A percentile compares a stretch with the other conserved stretches of the same genome.
phyloP scores from a whole-genome alignment of 2,797 vertebrate species.

The Eutrigla gurnardus region DNA sequence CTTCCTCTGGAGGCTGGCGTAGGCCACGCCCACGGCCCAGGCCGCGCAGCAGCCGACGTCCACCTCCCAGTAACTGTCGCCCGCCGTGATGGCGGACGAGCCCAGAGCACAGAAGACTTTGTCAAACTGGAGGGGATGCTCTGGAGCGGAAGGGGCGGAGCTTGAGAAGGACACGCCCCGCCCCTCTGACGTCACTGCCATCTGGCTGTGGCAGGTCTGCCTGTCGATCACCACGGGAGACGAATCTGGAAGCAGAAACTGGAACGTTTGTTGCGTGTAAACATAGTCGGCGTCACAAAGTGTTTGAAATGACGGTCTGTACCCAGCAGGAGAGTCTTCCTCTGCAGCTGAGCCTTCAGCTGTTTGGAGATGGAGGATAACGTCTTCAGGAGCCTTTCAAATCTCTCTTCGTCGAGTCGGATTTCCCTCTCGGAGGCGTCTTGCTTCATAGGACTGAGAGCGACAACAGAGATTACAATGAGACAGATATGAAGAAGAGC shows the following conservation, averaged over 20 bases:
- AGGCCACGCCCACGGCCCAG: slow-evolving; percentile 83
- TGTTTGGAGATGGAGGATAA: slow-evolving; percentile 76
- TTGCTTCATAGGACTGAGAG: slow-evolving; percentile 72
- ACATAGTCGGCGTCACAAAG: too few species aligned
- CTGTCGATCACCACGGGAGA: slow-evolving; percentile 71
- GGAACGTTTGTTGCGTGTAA: too few species aligned
- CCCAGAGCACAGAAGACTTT: slow-evolving; percentile 80
- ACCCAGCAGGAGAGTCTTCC: slow-evolving; percentile 82
- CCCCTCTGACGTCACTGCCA: slow-evolving; percentile 69
- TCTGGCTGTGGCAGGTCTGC: slow-evolving; percentile 74
- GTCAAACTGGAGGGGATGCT: slow-evolving; percentile 82
- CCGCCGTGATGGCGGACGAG: slow-evolving; percentile 46
- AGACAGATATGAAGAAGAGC: background rate
- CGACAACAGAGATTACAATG: background rate
- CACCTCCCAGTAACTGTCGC: slow-evolving; percentile 81
- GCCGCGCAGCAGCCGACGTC: slow-evolving; percentile 74
- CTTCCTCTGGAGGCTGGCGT: slow-evolving; percentile 74
- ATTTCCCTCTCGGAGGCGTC: slow-evolving; percentile 69
- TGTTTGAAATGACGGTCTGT: background rate
- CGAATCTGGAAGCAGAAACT: slow-evolving; percentile 63
- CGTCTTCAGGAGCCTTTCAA: slow-evolving; percentile 76
- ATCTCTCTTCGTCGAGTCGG: slow-evolving; percentile 74
- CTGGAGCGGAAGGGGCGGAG: slow-evolving; percentile 1
- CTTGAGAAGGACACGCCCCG: slow-evolving; percentile 60
- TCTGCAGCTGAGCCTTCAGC: slow-evolving; percentile 78